Evolutionary conservation across 2,888 invertebrate genomes (phyloP), one percentile per base, ranked within the genome.

Genomic region (Lomographa bimaculata): DNA sequence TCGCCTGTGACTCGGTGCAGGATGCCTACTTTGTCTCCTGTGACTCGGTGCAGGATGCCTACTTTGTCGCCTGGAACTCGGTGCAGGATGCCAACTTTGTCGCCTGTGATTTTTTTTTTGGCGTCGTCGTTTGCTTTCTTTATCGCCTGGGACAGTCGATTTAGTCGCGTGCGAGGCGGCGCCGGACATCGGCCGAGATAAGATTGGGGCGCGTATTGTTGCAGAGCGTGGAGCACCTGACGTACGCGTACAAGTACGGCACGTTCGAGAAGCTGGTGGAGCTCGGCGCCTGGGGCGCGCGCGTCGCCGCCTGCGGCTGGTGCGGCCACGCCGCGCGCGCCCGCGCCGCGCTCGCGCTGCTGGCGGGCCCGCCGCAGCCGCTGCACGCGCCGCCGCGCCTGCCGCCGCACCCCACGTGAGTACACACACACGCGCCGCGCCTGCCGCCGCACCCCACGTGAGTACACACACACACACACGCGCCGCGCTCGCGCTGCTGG

Each of bases 231-330:
- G 98, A 98, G 76, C 96, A 97, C 74, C 91, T 98, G 34, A 96
- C 97, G 11, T 94, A 96, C 65, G 96, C 96, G 4, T 98, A 98
- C 87, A 97, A 98, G 71, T 98, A 94, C 80, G 98, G 98, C 5
- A 97, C 98, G 24, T 98, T 98, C 86, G 93, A 94, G 55, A 97
- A 98, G 91, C 92, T 98, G 54, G 93, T 95, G 56, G 98, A 98
- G 78, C 95, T 98, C 72, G 93, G 96, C 63, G 93, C 94, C 66
- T 96, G 98, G 75, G 92, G 95, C 58, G 93, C 94, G 58, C 91
- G 95, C 28, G 84, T 98, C 44, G 93, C 94, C 57, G 93, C 94
- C 59, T 98, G 98, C 50, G 86, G 95, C 38, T 95, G 97, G 81
- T 94, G 93, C 91, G 45, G 90, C 85, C 51, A 91, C 90, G 46